Base-by-base conservation (phyloP, 2,113 vertebrate genomes). In the Cynopterus brachyotis region DNA sequence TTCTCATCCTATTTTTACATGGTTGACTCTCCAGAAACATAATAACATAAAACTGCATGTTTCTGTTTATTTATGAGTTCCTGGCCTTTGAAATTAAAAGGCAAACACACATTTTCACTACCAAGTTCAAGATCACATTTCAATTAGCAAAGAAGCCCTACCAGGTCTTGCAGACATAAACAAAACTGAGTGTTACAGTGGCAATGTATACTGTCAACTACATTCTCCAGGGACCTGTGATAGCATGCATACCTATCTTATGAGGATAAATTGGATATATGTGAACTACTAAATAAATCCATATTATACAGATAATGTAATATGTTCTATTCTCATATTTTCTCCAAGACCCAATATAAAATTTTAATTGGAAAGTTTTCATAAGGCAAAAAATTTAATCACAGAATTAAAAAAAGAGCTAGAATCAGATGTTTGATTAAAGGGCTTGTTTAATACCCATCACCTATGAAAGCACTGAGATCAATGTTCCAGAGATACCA, bases 21-120 rank as follows among this genome's bases (percentile, higher is more conserved):
- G 78, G 40, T 2, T 76, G n/a, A 64, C 19, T 66, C 83, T 87
- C 20, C 24, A 88, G 50, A 19, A 70, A 60, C 20, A 66, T 13
- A 83, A 12, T 30, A 42, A 94, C 62, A 9, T 47, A 69, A 80
- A 89, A 90, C 64, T 83, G 45, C 9, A 37, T 32, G 28, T 75
- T 64, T 82, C 20, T 91, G 26, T 76, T 90, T 62, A 62, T 37
- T 75, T 32, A 12, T 82, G 62, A 91, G 28, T 80, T 90, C 35
- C 60, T 78, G 45, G 57, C 35, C 78, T 85, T 89, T 84, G 53
- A 16, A 96, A 93, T 91, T 83, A 95, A 88, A 96, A 84, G 28
- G 32, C 35, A 85, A 62, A 78, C 17, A 75, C 1, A 69, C 28
- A 7, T 86, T 94, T 95, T 92, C 35, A 47, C 42, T 37, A 50